phyloP scores from a whole-genome alignment of 2,797 vertebrate species.

The Nannoperca obscura region DNA sequence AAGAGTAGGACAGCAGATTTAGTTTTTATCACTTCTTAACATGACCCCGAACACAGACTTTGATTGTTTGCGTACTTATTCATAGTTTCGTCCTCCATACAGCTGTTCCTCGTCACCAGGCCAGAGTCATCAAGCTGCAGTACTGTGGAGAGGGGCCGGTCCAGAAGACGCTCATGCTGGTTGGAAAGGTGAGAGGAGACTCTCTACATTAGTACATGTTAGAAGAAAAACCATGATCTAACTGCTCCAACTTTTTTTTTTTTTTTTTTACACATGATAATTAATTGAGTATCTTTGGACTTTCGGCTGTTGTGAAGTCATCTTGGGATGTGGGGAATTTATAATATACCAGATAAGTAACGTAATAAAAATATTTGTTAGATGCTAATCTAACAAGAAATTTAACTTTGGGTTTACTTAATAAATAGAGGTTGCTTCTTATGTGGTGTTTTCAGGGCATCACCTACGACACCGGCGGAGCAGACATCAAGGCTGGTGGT shows the following conservation, averaged over 20 bases:
- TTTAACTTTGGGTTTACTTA: not conserved
- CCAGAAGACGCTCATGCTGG: constrained; percentile 85
- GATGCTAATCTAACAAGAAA: not conserved
- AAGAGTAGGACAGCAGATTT: constrained; percentile 72
- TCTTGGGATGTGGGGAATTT: not conserved
- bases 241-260: not conserved
- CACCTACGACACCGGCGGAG: constrained; percentile 89
- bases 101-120: constrained; percentile 88
- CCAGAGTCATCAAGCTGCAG: constrained; percentile 85
- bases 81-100: constrained; percentile 1
- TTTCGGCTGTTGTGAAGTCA: not conserved
- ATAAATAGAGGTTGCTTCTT: not conserved
- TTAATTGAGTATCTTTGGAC: not conserved
- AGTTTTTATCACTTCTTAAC: not conserved
- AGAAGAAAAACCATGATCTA: not conserved
- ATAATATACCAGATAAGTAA: not conserved
- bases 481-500: constrained; percentile 89
- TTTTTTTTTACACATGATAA: not conserved
- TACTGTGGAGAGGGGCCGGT: constrained; percentile 85
- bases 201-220: not conserved
- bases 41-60: no score
- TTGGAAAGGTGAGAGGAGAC: constrained; percentile 84
- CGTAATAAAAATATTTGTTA: not conserved
- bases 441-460: constrained; percentile 79
- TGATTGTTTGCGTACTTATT: not conserved